A percentile compares a stretch with the other conserved stretches of the same genome.
These are phyloP conservation scores for Gopherus flavomarginatus DNA, from an alignment of 2,113 vertebrate species.

Conservation along the genomic window DNA sequence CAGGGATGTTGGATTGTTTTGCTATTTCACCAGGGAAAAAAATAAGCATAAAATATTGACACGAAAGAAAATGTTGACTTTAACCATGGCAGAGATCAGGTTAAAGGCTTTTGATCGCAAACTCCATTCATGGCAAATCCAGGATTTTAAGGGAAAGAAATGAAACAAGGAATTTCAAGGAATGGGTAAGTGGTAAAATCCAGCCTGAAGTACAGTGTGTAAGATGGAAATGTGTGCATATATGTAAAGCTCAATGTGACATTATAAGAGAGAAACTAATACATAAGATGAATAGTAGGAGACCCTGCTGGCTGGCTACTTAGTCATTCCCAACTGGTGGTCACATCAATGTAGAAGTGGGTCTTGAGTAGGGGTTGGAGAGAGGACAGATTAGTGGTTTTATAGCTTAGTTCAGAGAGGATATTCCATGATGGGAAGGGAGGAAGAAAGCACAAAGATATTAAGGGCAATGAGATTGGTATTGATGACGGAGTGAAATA, in stretches of 20 bases:
- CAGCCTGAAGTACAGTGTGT: neutral
- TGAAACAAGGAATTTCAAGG: neutral
- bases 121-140: neutral
- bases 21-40: neutral
- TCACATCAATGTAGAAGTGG: rapidly evolving
- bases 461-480: neutral
- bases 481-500: neutral
- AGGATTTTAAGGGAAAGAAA: neutral
- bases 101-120: neutral
- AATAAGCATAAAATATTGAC: neutral
- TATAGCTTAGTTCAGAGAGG: neutral
- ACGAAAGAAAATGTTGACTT: neutral
- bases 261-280: neutral
- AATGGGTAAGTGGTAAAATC: neutral
- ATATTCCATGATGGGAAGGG: rapidly evolving
- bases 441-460: neutral
- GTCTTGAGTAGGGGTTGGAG: rapidly evolving
- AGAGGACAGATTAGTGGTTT: rapidly evolving
- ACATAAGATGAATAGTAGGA: rapidly evolving
- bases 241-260: neutral
- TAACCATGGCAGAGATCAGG: neutral
- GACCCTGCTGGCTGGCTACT: neutral
- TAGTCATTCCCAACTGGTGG: neutral
- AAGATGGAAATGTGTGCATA: neutral
- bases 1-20: constrained; percentile 8